Evolutionary conservation across 2,113 vertebrate species (phyloP).

Genomic region (Engystomops pustulosus): DNA sequence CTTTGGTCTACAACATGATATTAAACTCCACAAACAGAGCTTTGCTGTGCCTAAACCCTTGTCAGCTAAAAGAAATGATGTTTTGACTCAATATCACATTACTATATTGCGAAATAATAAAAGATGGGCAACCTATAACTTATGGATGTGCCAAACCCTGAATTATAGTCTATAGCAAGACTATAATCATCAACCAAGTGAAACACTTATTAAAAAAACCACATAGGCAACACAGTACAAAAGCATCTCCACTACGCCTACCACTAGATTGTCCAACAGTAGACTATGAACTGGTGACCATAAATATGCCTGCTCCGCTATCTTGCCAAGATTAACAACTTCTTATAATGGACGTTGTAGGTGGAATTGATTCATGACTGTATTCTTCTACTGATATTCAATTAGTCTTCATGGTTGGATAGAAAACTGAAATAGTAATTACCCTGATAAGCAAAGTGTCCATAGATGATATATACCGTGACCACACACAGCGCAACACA

Average conservation of each 20-base stretch:
- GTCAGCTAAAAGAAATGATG: background rate
- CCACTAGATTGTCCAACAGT: background rate
- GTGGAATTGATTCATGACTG: constrained; percentile 37
- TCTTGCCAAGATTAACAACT: constrained; percentile 31
- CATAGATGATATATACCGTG: constrained; percentile 18
- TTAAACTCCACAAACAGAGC: background rate
- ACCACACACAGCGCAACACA: constrained; percentile 28
- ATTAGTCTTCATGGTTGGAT: constrained; percentile 33
- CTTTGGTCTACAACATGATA: background rate
- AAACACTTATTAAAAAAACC: constrained; percentile 15
- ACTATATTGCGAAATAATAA: constrained; percentile 1
- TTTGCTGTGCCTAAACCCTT: background rate
- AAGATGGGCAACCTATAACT: background rate
- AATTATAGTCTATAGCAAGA: background rate
- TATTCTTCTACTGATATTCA: constrained; percentile 1
- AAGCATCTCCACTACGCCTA: constrained; percentile 24
- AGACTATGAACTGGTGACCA: constrained; percentile 22
- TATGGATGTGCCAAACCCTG: constrained; percentile 32
- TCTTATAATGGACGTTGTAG: constrained; percentile 25
- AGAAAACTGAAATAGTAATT: constrained; percentile 19
- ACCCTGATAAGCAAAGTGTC: constrained; percentile 1
- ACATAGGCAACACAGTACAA: background rate
- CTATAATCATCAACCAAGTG: background rate
- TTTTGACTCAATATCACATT: background rate
- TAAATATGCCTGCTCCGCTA: constrained; percentile 46